phyloP scores from a whole-genome alignment of 1,140 invertebrate species.

The Zaprionus ornatus region DNA sequence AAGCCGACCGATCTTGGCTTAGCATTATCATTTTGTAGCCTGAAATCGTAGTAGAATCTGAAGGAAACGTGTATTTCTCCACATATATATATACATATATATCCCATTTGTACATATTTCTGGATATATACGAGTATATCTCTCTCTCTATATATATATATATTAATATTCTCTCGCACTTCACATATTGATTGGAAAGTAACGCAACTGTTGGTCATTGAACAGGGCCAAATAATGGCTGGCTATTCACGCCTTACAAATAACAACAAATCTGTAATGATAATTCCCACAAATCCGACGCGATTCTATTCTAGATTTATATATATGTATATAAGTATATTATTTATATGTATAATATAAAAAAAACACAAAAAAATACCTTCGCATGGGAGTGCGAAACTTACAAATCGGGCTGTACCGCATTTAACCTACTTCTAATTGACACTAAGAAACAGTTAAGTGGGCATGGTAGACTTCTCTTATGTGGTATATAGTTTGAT shows the following conservation, averaged over 20 bases:
- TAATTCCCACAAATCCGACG: slow-evolving; percentile 3
- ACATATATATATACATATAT: not conserved
- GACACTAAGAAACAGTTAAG: slow-evolving; percentile 48
- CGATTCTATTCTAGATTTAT: not conserved
- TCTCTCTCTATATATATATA: not conserved
- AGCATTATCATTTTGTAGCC: not conserved
- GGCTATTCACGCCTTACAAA: not conserved
- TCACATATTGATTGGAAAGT: slow-evolving; percentile 1
- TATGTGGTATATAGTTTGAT: slow-evolving; percentile 20
- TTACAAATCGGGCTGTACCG: not conserved
- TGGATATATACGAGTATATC: not conserved
- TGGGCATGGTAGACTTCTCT: slow-evolving; percentile 25
- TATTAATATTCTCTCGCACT: not conserved
- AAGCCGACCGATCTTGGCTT: not conserved
- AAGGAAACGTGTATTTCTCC: not conserved
- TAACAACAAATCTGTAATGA: not conserved
- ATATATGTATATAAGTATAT: not conserved
- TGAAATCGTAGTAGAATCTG: slow-evolving; percentile 1
- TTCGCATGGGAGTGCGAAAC: not conserved
- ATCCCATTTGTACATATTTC: not conserved
- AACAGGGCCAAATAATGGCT: not conserved
- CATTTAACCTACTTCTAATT: slow-evolving; percentile 43
- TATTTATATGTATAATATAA: not conserved
- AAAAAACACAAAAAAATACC: not conserved
- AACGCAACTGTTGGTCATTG: not conserved